phyloP scores from a whole-genome alignment of 2,797 vertebrate species.

The Trachurus trachurus region DNA sequence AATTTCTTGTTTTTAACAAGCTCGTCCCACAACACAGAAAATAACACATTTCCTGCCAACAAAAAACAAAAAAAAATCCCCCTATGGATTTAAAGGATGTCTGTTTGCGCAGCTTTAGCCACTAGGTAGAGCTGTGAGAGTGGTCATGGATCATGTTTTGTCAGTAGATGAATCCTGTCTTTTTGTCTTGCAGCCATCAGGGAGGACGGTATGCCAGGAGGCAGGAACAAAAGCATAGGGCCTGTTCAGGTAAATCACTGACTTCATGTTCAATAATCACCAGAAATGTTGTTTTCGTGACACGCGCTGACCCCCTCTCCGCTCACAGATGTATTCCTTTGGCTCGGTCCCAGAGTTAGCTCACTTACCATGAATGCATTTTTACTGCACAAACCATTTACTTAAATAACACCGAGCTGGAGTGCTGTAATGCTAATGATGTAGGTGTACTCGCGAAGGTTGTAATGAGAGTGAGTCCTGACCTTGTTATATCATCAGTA shows the following conservation, averaged over 20 bases:
- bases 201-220: conserved; percentile 99
- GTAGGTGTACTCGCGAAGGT: conserved; percentile 12
- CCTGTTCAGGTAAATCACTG: conserved; percentile 93
- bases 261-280: background rate
- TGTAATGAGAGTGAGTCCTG: conserved; percentile 57
- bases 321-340: background rate
- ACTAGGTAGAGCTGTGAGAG: conserved; percentile 68
- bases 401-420: conserved; percentile 36
- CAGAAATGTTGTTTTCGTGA: conserved; percentile 35
- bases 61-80: too few species aligned
- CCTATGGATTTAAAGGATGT: too few species aligned
- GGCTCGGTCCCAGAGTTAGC: background rate
- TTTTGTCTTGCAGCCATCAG: conserved; percentile 91
- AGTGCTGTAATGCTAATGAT: conserved; percentile 36
- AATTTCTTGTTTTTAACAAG: background rate
- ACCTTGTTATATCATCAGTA: conserved; percentile 58
- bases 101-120: conserved; percentile 26
- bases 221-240: conserved; percentile 98
- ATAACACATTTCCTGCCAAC: background rate
- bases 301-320: background rate
- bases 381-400: conserved; percentile 41
- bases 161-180: conserved; percentile 41
- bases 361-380: conserved; percentile 17
- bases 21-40: background rate
- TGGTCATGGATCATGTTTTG: background rate